phyloP scores from a whole-genome alignment of 2,113 vertebrate genomes.

The Patagioenas fasciata region DNA sequence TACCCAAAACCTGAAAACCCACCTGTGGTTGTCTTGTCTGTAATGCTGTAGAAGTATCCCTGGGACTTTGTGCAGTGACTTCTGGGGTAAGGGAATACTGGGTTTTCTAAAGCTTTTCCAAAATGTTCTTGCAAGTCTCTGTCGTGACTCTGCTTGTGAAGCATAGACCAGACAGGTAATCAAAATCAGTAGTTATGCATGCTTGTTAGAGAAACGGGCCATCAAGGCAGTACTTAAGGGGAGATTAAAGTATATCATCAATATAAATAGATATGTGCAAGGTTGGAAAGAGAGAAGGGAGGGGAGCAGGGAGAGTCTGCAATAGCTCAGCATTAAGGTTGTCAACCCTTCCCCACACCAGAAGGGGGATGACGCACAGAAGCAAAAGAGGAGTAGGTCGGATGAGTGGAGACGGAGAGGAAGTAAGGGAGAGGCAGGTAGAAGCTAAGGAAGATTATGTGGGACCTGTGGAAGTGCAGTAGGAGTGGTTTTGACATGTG shows the following conservation, averaged over 20 bases:
- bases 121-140: not conserved
- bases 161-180: not conserved
- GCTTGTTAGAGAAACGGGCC: conserved; percentile 38
- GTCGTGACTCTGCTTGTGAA: not conserved
- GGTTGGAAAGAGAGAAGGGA: not conserved
- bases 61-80: not conserved
- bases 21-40: not conserved
- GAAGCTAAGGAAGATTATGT: conserved; percentile 2
- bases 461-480: conserved; percentile 37
- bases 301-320: not conserved
- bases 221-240: conserved; percentile 25
- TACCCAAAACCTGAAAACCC: not conserved
- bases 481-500: conserved; percentile 57
- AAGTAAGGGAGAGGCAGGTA: conserved; percentile 34
- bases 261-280: conserved; percentile 25
- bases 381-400: conserved; percentile 31
- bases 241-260: conserved; percentile 22
- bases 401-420: not conserved
- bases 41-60: not conserved
- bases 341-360: not conserved
- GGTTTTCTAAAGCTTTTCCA: not conserved
- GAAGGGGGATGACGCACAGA: not conserved
- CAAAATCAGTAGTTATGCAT: conserved; percentile 15
- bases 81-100: not conserved
- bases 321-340: not conserved